A percentile compares a stretch with the other conserved stretches of the same genome.
These are phyloP conservation scores for Phrynocephalus forsythii DNA, from an alignment of 2,797 vertebrate species.

Conservation along the genomic window DNA sequence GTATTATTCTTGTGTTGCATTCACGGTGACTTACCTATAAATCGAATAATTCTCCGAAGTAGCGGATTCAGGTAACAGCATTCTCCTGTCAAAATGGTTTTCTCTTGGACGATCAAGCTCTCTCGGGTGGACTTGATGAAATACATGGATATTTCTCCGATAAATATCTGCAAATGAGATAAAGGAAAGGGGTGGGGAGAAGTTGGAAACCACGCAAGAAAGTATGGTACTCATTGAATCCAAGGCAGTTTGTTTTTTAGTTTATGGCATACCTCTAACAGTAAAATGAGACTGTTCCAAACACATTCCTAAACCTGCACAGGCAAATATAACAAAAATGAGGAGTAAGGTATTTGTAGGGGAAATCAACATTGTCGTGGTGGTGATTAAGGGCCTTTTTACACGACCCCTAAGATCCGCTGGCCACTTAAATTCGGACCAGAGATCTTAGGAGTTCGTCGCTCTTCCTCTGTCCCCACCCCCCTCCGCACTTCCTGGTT, in stretches of 20 bases:
- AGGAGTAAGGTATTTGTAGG: neutral
- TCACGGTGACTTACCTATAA: constrained; percentile 86
- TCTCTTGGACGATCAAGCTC: constrained; percentile 92
- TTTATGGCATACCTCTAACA: neutral
- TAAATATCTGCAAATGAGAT: constrained; percentile 86
- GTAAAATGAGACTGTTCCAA: neutral
- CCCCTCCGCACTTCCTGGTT: too few relatives aligned
- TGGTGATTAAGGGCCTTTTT: neutral
- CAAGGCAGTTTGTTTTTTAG: neutral
- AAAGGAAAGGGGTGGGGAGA: constrained; percentile 7
- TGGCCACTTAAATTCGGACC: too few relatives aligned
- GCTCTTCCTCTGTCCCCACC: too few relatives aligned
- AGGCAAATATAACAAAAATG: neutral
- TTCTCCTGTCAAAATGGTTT: constrained; percentile 95
- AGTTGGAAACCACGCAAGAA: constrained; percentile 45
- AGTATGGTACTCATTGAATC: neutral
- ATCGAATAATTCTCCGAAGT: constrained; percentile 92
- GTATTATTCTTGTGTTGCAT: neutral
- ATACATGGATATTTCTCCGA: constrained; percentile 96
- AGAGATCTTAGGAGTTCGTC: too few relatives aligned
- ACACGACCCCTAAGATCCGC: too few relatives aligned
- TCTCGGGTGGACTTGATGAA: constrained; percentile 96
- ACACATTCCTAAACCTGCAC: neutral
- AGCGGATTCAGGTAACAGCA: constrained; percentile 98
- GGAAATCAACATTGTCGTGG: neutral